These are phyloP conservation scores for Lynx canadensis DNA, from an alignment of 2,113 vertebrate genomes.

Conservation along the genomic window DNA sequence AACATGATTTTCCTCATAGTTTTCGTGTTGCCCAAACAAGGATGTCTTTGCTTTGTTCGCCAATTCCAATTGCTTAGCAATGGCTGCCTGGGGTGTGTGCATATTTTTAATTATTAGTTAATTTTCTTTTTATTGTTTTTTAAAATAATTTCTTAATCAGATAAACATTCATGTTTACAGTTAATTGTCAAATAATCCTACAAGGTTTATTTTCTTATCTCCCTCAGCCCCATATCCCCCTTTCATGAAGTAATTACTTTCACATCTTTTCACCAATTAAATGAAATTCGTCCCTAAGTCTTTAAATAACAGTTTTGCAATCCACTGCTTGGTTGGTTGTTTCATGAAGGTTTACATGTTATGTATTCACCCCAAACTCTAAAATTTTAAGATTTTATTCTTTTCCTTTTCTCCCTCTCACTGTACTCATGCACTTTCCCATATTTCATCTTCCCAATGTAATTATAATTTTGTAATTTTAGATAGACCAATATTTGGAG, in stretches of 20 bases:
- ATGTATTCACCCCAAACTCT: conserved; percentile 53
- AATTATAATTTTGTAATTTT: conserved; percentile 43
- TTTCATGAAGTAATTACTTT: conserved; percentile 60
- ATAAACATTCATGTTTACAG: conserved; percentile 52
- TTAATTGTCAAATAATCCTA: conserved; percentile 65
- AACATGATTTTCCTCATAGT: conserved; percentile 42
- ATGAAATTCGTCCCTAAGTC: conserved; percentile 47
- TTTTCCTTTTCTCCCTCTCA: conserved; percentile 31
- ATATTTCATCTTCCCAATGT: conserved; percentile 31
- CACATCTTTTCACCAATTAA: conserved; percentile 38
- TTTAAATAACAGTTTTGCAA: conserved; percentile 21
- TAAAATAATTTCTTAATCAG: conserved; percentile 57
- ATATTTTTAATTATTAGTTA: conserved; percentile 67
- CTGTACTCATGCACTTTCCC: background rate
- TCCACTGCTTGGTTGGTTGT: background rate
- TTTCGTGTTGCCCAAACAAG: conserved; percentile 25
- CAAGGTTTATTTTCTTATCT: conserved; percentile 48
- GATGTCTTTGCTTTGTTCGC: background rate
- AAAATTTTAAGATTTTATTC: conserved; percentile 53
- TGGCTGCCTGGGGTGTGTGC: background rate
- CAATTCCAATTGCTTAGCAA: conserved; percentile 37
- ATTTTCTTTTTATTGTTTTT: conserved; percentile 59
- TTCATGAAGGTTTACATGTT: background rate
- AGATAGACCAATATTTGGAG: conserved; percentile 30
- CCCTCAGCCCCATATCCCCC: background rate